A percentile compares a stretch with the other conserved stretches of the same genome.
Conservation (phyloP, 2,113 vertebrate species). For the Xenopus tropicalis region UCB_Xtro_10.0 CM004450.2:43139501-43140000, state of each 20-base stretch:
- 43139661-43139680: constrained; percentile 29
- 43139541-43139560: neutral
- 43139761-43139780: constrained; percentile 9
- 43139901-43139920: neutral
- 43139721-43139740: constrained; percentile 31
- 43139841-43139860: neutral
- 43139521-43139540: constrained; percentile 18
- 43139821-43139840: constrained; percentile 14
- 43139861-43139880: neutral
- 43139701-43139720: constrained; percentile 33
- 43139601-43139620: constrained; percentile 19
- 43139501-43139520: constrained; percentile 19
- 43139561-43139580: constrained; percentile 6
- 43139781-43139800: constrained; percentile 30
- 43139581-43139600: neutral
- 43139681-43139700: constrained; percentile 30
- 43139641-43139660: constrained; percentile 30
- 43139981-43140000: no score
- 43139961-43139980: no score
- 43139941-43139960: no score
- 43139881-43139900: neutral
- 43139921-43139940: neutral
- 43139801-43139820: constrained; percentile 16
- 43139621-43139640: constrained; percentile 1
- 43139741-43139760: constrained; percentile 24